Base-by-base conservation (phyloP, 2,113 vertebrate species). In the Xiphophorus couchianus region DNA sequence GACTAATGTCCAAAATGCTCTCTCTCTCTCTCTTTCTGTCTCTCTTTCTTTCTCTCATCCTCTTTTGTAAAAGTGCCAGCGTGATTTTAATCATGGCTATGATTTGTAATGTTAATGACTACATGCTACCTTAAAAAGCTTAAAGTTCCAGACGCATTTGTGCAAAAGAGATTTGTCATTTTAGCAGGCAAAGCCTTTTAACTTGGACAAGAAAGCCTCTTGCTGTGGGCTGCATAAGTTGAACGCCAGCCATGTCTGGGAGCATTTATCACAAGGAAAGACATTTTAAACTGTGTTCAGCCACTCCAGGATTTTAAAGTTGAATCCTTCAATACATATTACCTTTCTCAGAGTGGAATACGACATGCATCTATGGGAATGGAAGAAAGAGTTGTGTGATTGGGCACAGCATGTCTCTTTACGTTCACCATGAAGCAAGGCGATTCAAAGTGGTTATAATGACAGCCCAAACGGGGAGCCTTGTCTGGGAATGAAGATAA, bases 401-500 rank as follows among this genome's bases (percentile, higher is more conserved):
- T 91, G 89, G 85, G 86, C 86, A 89, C 90, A 91, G 89, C 82
- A 48, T 89, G 92, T 82, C 84, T 89, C 85, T 82, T 44, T 74
- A 77, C 62, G n/a, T 86, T 80, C 77, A 51, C 82, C 70, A 71
- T 60, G 79, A 88, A 85, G 80, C 84, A 63, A 7, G 77, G 63
- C 84, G 73, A 84, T 93, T 89, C 82, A 90, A 86, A 91, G 85
- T 87, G 87, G 84, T 90, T 88, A 88, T 90, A 85, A 90, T 91
- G 90, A 90, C 85, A 90, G 85, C 87, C 87, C 85, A 88, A 90
- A 90, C 86, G 88, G 86, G 79, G 84, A 82, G 87, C 72, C 88
- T 92, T 90, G 85, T 93, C 90, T 93, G 90, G 87, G 87, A 87
- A 83, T 82, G 80, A 76, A 92, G 92, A 93, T 93, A 92, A 93